Evolutionary conservation across 2,113 vertebrate genomes (phyloP), one percentile per base, ranked within the genome.

Genomic region (Pachyramphus minor): DNA sequence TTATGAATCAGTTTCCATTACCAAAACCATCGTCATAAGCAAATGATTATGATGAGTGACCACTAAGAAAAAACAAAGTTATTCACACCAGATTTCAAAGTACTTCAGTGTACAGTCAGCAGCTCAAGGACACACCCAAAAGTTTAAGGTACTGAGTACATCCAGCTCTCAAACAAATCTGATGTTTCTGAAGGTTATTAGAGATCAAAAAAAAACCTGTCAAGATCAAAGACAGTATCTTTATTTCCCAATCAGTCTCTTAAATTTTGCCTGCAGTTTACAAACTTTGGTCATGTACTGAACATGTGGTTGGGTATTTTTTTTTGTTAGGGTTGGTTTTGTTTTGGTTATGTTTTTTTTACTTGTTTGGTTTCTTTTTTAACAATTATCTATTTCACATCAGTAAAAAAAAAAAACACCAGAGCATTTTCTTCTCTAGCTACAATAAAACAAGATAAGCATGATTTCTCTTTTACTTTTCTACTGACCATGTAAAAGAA

Each of bases 111-210:
- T 60, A 52, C 23, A n/a, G 33, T 55, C 30, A 41, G 52, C 30
- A 74, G 33, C 45, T 55, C 7, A 55, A 72, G 37, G 17, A 62
- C 0, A 0, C 30, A 12, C 20, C 39, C 41, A 24, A 21, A 85
- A 71, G 39, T 60, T 69, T 37, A 77, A 52, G 7, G 15, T 42
- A 18, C 5, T 33, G 30, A 80, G 12, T 15, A 30, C 0, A 1
- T 30, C 8, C 21, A 79, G 49, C 7, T 64, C 39, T 62, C 17
- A 49, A 49, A 86, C 28, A 66, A 78, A 42, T 52, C 28, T 13
- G 7, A 4, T 17, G 9, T 7, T 63, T 39, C 56, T 64, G 52
- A 92, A 71, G n/a, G 76, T 45, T 0, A 0, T n/a, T n/a, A 0
- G 13, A 28, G 17, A 69, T 44, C 47, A 27, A 60, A 23, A 89